Base-by-base conservation (phyloP, 2,797 vertebrate species). In the Urocyon cinereoargenteus region DNA sequence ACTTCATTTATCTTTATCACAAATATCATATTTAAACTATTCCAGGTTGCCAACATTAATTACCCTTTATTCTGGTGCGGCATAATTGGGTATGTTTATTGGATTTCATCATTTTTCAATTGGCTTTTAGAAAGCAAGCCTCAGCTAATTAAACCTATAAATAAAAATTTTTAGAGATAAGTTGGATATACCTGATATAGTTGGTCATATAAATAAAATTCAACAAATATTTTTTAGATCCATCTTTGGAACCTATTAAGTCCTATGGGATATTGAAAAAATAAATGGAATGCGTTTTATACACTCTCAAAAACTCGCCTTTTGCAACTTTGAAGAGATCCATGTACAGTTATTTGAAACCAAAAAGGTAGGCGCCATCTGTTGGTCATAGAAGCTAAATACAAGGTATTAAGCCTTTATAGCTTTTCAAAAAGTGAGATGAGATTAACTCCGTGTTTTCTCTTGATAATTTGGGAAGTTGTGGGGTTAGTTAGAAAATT, bases 91-190 rank as follows among this genome's bases (percentile, higher is more conserved):
- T 66, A 34, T 73, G 51, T 59, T 79, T 55, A 55, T 84, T 72
- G 79, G 31, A 92, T 70, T 55, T 91, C 15, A 75, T 19, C 11
- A 51, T 75, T 86, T 97, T 96, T 86, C 1, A 62, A 24, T 59
- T 79, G 68, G 24, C 24, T 49, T 89, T 96, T 53, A 6, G 36
- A 94, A 91, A 91, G 4, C 45, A 83, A 91, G 84, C 8, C 12
- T 92, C 28, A 22, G 14, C 40, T 93, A 59, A 51, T 95, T 95
- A 87, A 95, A 82, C 34, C 40, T 86, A 36, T 91, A 81, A 92
- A 72, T 64, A 86, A 85, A 94, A 77, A 5, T 70, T 15, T 75
- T 94, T 36, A 77, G 28, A 88, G 51, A 85, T 28, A 97, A 87
- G 0, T 95, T 91, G 36, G 2, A 24, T 91, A 55, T 59, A 34